Conservation (phyloP, 2,113 vertebrate species). For the Lampris megalopsis region DNA sequence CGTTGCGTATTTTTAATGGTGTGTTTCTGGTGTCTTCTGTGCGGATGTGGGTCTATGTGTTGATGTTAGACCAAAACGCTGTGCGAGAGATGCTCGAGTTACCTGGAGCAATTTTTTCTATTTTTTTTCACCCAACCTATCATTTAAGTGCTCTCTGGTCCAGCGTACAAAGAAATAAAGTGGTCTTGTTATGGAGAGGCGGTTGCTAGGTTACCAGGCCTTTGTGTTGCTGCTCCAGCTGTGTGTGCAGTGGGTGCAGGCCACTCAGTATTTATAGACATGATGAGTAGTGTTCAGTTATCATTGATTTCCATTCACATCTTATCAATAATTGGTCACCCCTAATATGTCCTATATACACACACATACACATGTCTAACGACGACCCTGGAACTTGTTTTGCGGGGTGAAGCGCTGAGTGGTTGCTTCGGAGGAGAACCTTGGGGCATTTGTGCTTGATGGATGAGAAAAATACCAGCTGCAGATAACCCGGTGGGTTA, state of each 20-base stretch:
- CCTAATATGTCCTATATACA: conserved; percentile 38
- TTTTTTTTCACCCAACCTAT: conserved; percentile 56
- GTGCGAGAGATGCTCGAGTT: conserved; percentile 17
- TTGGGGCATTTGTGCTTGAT: conserved; percentile 40
- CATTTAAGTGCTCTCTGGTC: conserved; percentile 58
- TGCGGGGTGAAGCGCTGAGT: conserved; percentile 8
- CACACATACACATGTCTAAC: too few species aligned
- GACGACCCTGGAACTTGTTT: not conserved
- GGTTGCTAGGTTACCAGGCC: conserved; percentile 80
- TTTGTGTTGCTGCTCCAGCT: conserved; percentile 76
- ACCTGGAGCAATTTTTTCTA: conserved; percentile 45
- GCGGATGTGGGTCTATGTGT: too few species aligned
- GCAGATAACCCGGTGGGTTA: conserved; percentile 52
- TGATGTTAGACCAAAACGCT: not conserved
- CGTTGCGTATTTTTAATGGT: too few species aligned
- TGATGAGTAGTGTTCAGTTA: conserved; percentile 62
- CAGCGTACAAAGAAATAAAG: conserved; percentile 73
- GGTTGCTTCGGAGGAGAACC: conserved; percentile 38
- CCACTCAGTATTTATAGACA: conserved; percentile 75
- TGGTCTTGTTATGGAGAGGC: conserved; percentile 80
- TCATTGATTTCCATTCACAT: conserved; percentile 71
- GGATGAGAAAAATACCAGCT: conserved; percentile 50
- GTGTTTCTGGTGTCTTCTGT: too few species aligned
- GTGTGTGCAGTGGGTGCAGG: conserved; percentile 63
- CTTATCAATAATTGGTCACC: conserved; percentile 57